Evolutionary conservation across 2,113 vertebrate species (phyloP).

Genomic region (Cynoglossus semilaevis): DNA sequence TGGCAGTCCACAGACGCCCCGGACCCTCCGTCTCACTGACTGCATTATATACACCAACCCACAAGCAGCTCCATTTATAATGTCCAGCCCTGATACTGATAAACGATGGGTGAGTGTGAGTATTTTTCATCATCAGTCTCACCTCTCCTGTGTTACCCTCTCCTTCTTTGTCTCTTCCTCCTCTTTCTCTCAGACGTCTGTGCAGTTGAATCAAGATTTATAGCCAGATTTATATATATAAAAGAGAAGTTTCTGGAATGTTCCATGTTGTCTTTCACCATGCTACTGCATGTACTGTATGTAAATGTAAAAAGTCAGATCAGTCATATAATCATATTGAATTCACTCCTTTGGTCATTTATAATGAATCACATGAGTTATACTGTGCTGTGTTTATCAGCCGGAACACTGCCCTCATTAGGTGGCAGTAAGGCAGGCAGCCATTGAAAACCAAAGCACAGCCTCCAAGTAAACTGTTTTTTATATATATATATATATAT

Average conservation of each 20-base stretch:
- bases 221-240: neutral
- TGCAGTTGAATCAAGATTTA: neutral
- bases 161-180: neutral
- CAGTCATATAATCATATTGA: too few species aligned
- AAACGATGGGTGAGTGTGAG: slow-evolving; percentile 5
- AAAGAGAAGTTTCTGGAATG: neutral
- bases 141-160: slow-evolving; percentile 5
- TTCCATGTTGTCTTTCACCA: too few species aligned
- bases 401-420: too few species aligned
- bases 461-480: too few species aligned
- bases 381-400: too few species aligned
- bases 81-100: slow-evolving; percentile 25
- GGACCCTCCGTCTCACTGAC: neutral
- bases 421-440: too few species aligned
- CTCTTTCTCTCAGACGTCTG: neutral
- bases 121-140: slow-evolving; percentile 12
- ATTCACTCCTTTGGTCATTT: too few species aligned
- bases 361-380: too few species aligned
- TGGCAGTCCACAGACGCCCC: slow-evolving; percentile 27
- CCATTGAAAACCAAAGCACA: too few species aligned
- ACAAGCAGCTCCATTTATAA: slow-evolving; percentile 13
- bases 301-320: too few species aligned
- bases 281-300: too few species aligned
- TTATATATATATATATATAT: too few species aligned
- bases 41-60: slow-evolving; percentile 18